Evolutionary conservation across 2,888 invertebrate species (phyloP).

Genomic region (Eupeodes luniger): DNA sequence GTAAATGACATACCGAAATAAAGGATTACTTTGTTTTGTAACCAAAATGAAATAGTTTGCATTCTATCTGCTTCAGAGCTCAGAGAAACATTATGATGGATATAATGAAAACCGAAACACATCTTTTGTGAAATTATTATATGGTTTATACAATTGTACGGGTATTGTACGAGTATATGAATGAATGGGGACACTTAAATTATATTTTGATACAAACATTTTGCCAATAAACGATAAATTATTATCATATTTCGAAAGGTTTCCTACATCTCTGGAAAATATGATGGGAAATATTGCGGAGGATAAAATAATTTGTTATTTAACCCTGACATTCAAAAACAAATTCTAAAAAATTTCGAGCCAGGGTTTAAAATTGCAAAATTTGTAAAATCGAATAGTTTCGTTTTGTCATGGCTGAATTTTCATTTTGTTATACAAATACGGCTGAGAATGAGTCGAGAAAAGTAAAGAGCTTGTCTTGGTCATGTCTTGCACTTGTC

Average conservation of each 20-base stretch:
- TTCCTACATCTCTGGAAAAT: background rate
- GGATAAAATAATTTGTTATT: background rate
- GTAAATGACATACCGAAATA: background rate
- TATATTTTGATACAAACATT: constrained; percentile 5
- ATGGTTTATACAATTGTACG: background rate
- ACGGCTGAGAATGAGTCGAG: too few species aligned
- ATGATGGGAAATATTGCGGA: background rate
- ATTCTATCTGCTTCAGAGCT: constrained; percentile 26
- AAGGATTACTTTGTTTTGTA: constrained; percentile 15
- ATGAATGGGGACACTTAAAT: constrained; percentile 18
- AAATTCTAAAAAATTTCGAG: too few species aligned
- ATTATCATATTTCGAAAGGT: too few species aligned
- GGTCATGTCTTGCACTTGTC: too few species aligned
- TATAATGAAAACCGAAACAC: constrained; percentile 28
- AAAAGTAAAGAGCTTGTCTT: too few species aligned
- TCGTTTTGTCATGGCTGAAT: too few species aligned
- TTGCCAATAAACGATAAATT: constrained; percentile 15
- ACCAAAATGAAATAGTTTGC: constrained; percentile 37
- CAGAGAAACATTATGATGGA: constrained; percentile 9
- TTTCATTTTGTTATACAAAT: too few species aligned
- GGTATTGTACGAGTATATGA: too few species aligned
- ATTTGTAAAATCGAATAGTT: too few species aligned
- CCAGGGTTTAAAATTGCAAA: too few species aligned
- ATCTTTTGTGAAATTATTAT: constrained; percentile 23
- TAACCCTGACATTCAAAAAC: too few species aligned